These are phyloP conservation scores for Herpetotheres cachinnans DNA, from an alignment of 2,113 vertebrate species.

Conservation along the genomic window DNA sequence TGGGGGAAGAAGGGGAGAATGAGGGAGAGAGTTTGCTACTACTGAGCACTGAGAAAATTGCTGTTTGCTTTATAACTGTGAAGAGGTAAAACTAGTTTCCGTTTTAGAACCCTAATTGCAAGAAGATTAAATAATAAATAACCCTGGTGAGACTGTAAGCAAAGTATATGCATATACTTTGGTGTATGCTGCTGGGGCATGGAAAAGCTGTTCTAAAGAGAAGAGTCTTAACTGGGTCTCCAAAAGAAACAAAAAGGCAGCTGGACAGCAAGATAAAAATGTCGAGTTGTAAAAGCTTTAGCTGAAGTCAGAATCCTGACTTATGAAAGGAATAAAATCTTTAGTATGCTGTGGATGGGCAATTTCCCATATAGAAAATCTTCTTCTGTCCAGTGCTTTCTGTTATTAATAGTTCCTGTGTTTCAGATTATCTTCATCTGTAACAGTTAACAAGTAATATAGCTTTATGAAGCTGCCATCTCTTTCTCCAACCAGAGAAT, in stretches of 20 bases:
- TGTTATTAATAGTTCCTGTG: not conserved
- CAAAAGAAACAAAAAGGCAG: not conserved
- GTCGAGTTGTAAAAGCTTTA: not conserved
- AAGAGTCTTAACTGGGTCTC: not conserved
- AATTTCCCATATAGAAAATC: constrained; percentile 23
- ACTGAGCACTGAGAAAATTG: not conserved
- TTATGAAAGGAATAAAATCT: constrained; percentile 57
- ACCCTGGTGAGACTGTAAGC: not conserved
- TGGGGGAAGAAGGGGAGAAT: not conserved
- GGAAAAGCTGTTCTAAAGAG: not conserved
- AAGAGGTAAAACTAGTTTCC: not conserved
- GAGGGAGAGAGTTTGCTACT: not conserved
- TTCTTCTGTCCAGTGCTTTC: not conserved
- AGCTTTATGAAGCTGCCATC: not conserved
- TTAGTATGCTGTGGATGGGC: constrained; percentile 10
- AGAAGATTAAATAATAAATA: not conserved
- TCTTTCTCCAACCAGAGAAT: not conserved
- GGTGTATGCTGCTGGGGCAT: not conserved
- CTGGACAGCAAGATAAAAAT: constrained; percentile 2
- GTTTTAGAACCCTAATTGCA: not conserved
- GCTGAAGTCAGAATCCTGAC: constrained; percentile 7
- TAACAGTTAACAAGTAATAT: not conserved
- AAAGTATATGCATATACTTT: not conserved
- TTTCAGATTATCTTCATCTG: constrained; percentile 23
- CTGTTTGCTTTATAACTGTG: not conserved